Evolutionary conservation across 2,797 vertebrate species (phyloP), one percentile per base, ranked within the genome.

Genomic region (Falco novaeseelandiae): DNA sequence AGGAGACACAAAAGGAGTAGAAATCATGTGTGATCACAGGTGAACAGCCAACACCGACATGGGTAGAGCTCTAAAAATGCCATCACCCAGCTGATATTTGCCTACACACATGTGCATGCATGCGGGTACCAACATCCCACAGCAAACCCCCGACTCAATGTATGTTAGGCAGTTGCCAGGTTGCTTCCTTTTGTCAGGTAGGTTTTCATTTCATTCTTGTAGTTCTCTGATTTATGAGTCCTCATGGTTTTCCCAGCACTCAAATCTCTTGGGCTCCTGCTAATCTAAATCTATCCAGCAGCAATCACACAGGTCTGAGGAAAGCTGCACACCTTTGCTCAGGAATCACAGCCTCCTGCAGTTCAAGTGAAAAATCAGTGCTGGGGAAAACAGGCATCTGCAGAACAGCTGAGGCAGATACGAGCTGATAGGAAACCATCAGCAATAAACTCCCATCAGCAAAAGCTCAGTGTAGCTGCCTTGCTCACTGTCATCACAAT

Each of bases 401-500:
- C 59, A 84, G 59, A 89, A 86, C 49, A 89, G 86, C 70, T 90
- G 82, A 93, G 51, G 51, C 70, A 95, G 70, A 95, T 62, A 90
- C 2, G 16, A 88, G 65, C 46, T 44, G 91, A 83, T 86, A 91
- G 0, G 20, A 95, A 94, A 93, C 72, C 46, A 63, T 51, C 69
- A 81, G 63, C 65, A 92, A 93, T 91, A 91, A 94, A 91, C 49
- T 83, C 87, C 81, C 54, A 90, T 66, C 91, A 94, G 73, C 42
- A 91, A 84, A 93, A 84, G 58, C 86, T 87, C 81, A 82, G 62
- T 29, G 58, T 73, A 72, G 80, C 58, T 79, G 77, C 58, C 77
- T 94, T 89, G 46, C 66, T 82, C 27, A 62, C 27, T 87, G 83
- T 82, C 77, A 89, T 91, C 93, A 93, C 66, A 84, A 58, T n/a